Percentiles rank a stretch among this genome's conserved stretches.
Conservation (phyloP, 1,140 invertebrate species). For the Himalopsyche phryganea region DNA sequence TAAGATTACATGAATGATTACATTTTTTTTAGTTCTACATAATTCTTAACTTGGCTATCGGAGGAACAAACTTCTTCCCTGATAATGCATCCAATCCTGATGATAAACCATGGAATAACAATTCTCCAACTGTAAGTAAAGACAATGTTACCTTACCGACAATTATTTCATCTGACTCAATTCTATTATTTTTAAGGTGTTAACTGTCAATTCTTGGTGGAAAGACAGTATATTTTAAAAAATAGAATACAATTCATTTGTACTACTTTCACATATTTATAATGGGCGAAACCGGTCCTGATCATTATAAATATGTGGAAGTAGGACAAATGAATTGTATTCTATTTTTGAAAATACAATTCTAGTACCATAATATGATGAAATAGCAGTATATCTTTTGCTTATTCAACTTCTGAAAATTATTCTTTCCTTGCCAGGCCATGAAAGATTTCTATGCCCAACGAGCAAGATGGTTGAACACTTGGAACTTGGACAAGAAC, state of each 20-base stretch:
- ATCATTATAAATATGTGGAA: no score
- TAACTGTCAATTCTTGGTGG: no score
- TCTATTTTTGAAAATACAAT: not conserved
- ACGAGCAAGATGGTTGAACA: slow-evolving; percentile 40
- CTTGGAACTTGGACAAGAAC: slow-evolving; percentile 42
- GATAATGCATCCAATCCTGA: slow-evolving; percentile 49
- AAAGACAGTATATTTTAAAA: no score
- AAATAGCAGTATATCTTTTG: not conserved
- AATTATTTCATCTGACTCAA: no score
- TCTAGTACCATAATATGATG: not conserved
- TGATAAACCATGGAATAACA: slow-evolving; percentile 59
- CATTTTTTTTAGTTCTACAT: slow-evolving; percentile 57
- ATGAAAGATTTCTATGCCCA: slow-evolving; percentile 45
- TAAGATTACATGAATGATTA: no score
- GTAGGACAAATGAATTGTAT: no score
- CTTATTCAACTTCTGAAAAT: not conserved
- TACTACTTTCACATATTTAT: no score
- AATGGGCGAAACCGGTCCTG: no score
- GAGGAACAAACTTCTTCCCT: slow-evolving; percentile 59
- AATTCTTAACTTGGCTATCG: slow-evolving; percentile 64
- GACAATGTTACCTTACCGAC: no score
- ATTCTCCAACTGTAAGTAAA: slow-evolving; percentile 47
- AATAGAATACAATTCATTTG: no score
- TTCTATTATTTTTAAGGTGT: no score
- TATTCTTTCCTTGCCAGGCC: slow-evolving; percentile 34